Evolutionary conservation across 2,888 invertebrate species (phyloP).

Genomic region (Drosophila prostipennis): DNA sequence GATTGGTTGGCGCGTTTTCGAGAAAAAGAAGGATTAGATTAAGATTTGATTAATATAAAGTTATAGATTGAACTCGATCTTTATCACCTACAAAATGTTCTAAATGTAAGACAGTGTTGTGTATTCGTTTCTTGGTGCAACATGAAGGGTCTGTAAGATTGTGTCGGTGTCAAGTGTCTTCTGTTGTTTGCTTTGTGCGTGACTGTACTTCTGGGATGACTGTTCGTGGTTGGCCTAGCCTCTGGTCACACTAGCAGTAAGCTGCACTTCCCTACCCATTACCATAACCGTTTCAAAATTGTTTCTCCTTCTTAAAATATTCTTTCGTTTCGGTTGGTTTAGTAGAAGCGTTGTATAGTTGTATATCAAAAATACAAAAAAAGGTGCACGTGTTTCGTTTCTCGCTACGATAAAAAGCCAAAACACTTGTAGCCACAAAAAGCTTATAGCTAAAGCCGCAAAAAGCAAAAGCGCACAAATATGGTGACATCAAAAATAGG

Average conservation of each 20-base stretch:
- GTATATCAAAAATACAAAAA: conserved; percentile 31
- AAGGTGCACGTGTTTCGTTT: conserved; percentile 10
- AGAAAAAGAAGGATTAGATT: conserved; percentile 68
- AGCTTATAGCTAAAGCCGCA: conserved; percentile 59
- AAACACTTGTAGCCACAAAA: conserved; percentile 41
- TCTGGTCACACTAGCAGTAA: conserved; percentile 18
- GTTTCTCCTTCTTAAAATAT: conserved; percentile 14
- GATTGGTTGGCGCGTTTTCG: conserved; percentile 54
- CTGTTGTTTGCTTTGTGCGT: conserved; percentile 26
- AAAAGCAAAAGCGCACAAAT: conserved; percentile 66
- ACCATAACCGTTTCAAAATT: conserved; percentile 7
- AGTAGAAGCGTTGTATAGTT: conserved; percentile 67
- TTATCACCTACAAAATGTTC: conserved; percentile 51
- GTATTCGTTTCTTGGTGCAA: conserved; percentile 35
- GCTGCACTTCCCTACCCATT: conserved; percentile 1
- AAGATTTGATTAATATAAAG: conserved; percentile 57
- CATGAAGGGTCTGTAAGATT: conserved; percentile 38
- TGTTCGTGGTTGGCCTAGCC: conserved; percentile 34
- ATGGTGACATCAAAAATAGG: conserved; percentile 45
- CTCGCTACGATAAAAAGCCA: conserved; percentile 39
- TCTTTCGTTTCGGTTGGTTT: conserved; percentile 43
- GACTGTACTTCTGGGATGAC: conserved; percentile 43
- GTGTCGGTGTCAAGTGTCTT: conserved; percentile 23
- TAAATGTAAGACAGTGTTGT: conserved; percentile 39
- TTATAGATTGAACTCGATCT: conserved; percentile 50